Base-by-base conservation (phyloP, 2,888 invertebrate genomes). In the Perizoma flavofasciatum region DNA sequence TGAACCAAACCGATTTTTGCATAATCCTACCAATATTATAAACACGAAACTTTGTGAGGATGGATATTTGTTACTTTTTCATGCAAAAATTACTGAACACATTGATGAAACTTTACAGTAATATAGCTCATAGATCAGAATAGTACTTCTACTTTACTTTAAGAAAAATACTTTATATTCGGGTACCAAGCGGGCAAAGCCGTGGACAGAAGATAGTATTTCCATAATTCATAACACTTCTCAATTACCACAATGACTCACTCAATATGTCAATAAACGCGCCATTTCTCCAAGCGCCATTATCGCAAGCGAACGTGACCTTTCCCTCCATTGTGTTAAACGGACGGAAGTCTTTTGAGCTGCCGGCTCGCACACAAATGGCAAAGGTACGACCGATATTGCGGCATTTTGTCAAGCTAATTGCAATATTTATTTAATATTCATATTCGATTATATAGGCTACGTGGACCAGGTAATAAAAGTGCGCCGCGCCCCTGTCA, bases 271-370 rank as follows among this genome's bases (percentile, higher is more conserved):
- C 33, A 47, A 50, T 46, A 46, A 43, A 46, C n/a, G 48, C 40
- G 55, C 41, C 50, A 63, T 63, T 57, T 66, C 54, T 54, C 54
- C 56, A 43, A 34, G 57, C 40, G 51, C 61, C 61, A 64, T 61
- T 51, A 58, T 22, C 1, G 58, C 39, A 9, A 52, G 44, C 45
- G 56, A 48, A 67, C 68, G 67, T 67, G 67, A 67, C 67, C 59
- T 57, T 64, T 60, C 55, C 49, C 59, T 49, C 59, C 41, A 68
- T 68, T 61, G 59, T 60, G 60, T 59, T 41, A 53, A 47, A 43
- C 54, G 62, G 64, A 61, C 68, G 67, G 68, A 68, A 67, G 68
- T 65, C 47, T 63, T 58, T 62, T 22, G 22, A 49, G 48, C 54
- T 37, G 37, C 43, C 51, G 55, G 48, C 39, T 50, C 40, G 55